Conservation (phyloP, 2,113 vertebrate species). For the Urocynchramus pylzowi region DNA sequence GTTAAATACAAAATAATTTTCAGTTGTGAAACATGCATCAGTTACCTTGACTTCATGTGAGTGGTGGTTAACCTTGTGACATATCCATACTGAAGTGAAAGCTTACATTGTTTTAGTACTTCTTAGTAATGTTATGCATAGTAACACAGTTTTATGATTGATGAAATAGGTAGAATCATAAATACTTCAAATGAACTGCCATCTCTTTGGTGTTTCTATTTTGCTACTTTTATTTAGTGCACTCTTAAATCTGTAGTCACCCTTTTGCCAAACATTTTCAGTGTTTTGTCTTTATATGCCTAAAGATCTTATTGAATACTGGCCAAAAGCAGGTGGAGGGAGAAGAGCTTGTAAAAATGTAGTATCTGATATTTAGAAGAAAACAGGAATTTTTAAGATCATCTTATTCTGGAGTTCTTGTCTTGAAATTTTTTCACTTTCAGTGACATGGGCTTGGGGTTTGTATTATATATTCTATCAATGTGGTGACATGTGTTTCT, state of each 20-base stretch:
- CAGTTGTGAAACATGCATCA: not conserved
- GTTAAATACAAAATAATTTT: not conserved
- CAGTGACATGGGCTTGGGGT: not conserved
- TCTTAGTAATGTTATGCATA: not conserved
- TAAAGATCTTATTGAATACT: not conserved
- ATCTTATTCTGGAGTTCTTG: not conserved
- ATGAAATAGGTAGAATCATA: not conserved
- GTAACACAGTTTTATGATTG: not conserved
- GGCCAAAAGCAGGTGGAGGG: not conserved
- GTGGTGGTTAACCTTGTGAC: not conserved
- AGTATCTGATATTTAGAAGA: not conserved
- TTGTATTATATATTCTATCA: not conserved
- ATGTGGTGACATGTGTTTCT: not conserved
- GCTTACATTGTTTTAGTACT: not conserved
- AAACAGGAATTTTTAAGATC: not conserved
- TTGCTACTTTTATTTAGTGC: not conserved
- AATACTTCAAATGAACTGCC: not conserved
- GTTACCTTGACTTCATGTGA: not conserved
- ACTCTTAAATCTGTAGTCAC: not conserved
- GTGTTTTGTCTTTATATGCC: not conserved
- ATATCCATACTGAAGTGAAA: not conserved
- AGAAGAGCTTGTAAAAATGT: not conserved
- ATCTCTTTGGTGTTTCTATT: not conserved
- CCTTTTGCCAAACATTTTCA: not conserved
- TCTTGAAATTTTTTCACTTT: not conserved